A percentile compares a stretch with the other conserved stretches of the same genome.
Evolutionary conservation across 2,888 invertebrate species (phyloP).

Genomic region (Chromoteleia sp.): DNA sequence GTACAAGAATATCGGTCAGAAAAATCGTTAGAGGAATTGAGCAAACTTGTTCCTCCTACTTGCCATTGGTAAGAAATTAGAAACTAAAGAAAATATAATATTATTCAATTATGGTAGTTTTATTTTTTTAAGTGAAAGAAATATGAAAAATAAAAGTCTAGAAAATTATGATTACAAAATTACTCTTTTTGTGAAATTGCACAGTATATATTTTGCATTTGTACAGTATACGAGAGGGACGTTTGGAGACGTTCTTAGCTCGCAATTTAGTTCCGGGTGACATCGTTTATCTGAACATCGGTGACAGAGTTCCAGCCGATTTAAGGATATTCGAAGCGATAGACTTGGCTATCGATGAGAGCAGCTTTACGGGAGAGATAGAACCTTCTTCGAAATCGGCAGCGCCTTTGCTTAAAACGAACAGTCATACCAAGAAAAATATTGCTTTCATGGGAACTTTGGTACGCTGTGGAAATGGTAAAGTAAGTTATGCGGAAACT

Average conservation of each 20-base stretch:
- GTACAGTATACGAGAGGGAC: conserved; percentile 94
- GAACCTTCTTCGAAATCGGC: conserved; percentile 94
- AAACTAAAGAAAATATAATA: conserved; percentile 16
- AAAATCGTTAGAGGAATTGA: conserved; percentile 98
- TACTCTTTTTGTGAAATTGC: no score
- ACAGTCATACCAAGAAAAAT: conserved; percentile 91
- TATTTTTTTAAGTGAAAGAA: no score
- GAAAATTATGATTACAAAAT: no score
- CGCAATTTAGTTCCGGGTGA: conserved; percentile 99
- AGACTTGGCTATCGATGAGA: conserved; percentile 98
- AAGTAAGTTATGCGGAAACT: conserved; percentile 86
- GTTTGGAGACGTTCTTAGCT: conserved; percentile 95
- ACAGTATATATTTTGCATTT: no score
- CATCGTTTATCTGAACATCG: conserved; percentile 95
- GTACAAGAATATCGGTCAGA: conserved; percentile 99
- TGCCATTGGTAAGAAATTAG: conserved; percentile 92
- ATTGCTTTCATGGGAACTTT: conserved; percentile 99
- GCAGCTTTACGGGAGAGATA: conserved; percentile 99
- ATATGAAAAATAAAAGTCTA: no score
- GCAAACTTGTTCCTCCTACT: conserved; percentile 98
- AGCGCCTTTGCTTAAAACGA: conserved; percentile 88
- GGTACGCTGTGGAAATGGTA: conserved; percentile 97
- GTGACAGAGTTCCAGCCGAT: conserved; percentile 99
- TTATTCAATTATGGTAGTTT: background rate
- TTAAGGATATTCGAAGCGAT: conserved; percentile 96